These are phyloP conservation scores for Lumbricus terrestris DNA, from an alignment of 2,888 invertebrate genomes.

Conservation along the genomic window DNA sequence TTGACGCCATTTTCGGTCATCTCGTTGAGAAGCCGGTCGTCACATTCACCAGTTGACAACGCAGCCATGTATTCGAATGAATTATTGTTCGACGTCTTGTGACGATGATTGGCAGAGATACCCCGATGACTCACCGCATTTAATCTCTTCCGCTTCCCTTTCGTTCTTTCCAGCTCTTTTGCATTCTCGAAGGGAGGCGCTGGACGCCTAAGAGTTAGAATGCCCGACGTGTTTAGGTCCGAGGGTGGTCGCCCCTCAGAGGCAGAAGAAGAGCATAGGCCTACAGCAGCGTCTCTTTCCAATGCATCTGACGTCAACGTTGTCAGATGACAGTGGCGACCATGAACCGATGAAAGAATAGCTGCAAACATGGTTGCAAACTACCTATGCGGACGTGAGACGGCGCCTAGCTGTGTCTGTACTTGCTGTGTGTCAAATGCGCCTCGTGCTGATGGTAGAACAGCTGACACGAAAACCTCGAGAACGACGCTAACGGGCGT, in stretches of 20 bases:
- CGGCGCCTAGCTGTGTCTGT: background rate
- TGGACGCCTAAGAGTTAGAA: too few relatives aligned
- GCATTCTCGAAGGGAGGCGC: background rate
- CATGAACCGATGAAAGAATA: background rate
- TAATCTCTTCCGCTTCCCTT: background rate
- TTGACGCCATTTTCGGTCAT: too few relatives aligned
- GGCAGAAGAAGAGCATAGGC: too few relatives aligned
- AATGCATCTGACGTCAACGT: background rate
- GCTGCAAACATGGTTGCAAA: background rate
- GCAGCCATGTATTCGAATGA: background rate
- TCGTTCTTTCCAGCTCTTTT: background rate
- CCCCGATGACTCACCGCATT: background rate
- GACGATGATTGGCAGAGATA: background rate
- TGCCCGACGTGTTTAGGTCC: too few relatives aligned
- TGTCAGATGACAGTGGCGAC: background rate
- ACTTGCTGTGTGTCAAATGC: background rate
- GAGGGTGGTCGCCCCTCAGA: too few relatives aligned
- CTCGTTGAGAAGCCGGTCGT: background rate
- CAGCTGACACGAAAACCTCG: background rate
- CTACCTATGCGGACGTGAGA: background rate
- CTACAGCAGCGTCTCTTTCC: background rate
- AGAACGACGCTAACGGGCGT: background rate
- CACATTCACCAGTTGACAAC: background rate
- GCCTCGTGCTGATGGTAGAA: background rate
- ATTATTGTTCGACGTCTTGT: background rate